These are phyloP conservation scores for Hyles lineata DNA, from an alignment of 2,888 invertebrate species.

Conservation along the genomic window DNA sequence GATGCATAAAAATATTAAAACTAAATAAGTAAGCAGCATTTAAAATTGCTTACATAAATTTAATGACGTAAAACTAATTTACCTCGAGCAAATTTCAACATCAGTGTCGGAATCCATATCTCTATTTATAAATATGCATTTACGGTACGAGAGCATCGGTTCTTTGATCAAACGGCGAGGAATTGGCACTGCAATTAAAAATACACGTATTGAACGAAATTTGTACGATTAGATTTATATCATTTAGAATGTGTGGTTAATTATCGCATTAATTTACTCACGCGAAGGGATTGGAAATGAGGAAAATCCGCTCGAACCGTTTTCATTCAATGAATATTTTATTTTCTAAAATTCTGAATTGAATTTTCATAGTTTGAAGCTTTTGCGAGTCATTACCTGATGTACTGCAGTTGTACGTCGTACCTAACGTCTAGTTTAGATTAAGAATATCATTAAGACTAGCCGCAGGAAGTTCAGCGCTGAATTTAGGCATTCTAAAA, in stretches of 20 bases:
- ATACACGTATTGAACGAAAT: neutral
- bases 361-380: too few species aligned
- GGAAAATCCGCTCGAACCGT: neutral
- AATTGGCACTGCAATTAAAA: conserved; percentile 38
- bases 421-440: too few species aligned
- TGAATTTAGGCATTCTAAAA: too few species aligned
- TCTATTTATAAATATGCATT: conserved; percentile 64
- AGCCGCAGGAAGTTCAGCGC: too few species aligned
- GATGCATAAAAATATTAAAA: neutral
- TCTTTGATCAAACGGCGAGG: conserved; percentile 56
- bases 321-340: neutral
- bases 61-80: conserved; percentile 29
- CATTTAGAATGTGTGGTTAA: neutral
- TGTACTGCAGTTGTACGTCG: too few species aligned
- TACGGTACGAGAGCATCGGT: conserved; percentile 67
- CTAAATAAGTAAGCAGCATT: neutral
- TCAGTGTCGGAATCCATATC: conserved; percentile 77
- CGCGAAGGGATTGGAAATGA: neutral
- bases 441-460: too few species aligned
- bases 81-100: conserved; percentile 70
- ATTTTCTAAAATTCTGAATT: neutral
- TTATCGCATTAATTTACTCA: neutral
- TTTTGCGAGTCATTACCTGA: too few species aligned
- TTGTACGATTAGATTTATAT: neutral
- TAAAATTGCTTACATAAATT: too few species aligned